Percentiles rank a stretch among this genome's conserved stretches.
These are phyloP conservation scores for Nibea albiflora DNA, from an alignment of 2,113 vertebrate genomes.

Conservation along the genomic window DNA sequence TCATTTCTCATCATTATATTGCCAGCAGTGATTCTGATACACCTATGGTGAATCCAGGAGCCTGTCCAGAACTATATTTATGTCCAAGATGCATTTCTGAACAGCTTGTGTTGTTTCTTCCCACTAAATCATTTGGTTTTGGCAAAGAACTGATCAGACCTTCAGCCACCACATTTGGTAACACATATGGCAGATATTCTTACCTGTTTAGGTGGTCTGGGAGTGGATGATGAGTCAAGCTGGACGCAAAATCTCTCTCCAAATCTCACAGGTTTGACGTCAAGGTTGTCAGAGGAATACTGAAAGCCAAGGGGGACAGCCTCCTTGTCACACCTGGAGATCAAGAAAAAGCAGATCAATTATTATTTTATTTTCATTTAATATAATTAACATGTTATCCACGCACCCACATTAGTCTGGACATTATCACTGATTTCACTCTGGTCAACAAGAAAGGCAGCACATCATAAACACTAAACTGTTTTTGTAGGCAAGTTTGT, in stretches of 20 bases:
- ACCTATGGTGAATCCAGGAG: background rate
- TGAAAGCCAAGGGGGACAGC: conserved; percentile 19
- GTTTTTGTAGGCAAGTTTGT: background rate
- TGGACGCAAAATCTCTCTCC: conserved; percentile 39
- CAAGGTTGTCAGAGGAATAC: conserved; percentile 20
- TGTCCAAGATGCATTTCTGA: background rate
- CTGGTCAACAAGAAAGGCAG: background rate
- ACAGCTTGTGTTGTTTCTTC: background rate
- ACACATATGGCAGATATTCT: background rate
- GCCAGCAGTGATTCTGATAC: background rate
- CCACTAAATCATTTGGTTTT: background rate
- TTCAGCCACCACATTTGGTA: background rate
- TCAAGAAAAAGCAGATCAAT: conserved; percentile 18
- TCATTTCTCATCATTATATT: background rate
- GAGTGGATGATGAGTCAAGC: conserved; percentile 42
- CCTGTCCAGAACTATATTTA: background rate
- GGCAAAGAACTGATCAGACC: background rate
- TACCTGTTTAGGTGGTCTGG: conserved; percentile 64
- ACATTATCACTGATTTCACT: background rate
- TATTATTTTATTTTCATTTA: background rate
- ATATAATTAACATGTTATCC: background rate
- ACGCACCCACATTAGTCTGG: background rate
- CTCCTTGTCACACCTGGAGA: conserved; percentile 60
- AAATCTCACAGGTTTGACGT: conserved; percentile 23
- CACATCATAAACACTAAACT: background rate